A percentile compares a stretch with the other conserved stretches of the same genome.
Conservation (phyloP, 2,888 invertebrate genomes). For the Euproctis similis region DNA sequence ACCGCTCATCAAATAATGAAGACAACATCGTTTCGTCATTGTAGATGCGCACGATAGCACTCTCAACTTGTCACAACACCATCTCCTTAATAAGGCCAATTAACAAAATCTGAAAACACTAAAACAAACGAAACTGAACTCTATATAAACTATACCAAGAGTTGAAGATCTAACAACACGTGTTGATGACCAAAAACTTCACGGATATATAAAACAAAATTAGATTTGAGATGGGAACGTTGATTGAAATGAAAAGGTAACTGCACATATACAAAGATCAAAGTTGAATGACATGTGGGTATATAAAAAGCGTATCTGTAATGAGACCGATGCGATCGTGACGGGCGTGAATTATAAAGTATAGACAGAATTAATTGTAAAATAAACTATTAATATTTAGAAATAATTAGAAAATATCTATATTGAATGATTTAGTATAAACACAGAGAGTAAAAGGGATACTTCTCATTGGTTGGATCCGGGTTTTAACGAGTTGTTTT, state of each 20-base stretch:
- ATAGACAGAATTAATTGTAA: constrained; percentile 36
- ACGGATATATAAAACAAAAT: constrained; percentile 38
- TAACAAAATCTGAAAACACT: constrained; percentile 55
- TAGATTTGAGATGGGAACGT: constrained; percentile 43
- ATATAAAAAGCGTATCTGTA: constrained; percentile 45
- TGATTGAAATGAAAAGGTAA: constrained; percentile 65
- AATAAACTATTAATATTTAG: constrained; percentile 31
- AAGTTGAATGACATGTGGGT: constrained; percentile 64
- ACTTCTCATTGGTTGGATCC: too few relatives aligned
- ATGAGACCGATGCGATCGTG: constrained; percentile 49
- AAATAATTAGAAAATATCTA: too few relatives aligned
- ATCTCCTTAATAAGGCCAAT: constrained; percentile 75
- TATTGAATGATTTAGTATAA: too few relatives aligned
- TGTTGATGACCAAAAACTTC: constrained; percentile 30
- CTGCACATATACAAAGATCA: constrained; percentile 59
- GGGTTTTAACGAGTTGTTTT: too few relatives aligned
- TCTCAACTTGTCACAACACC: constrained; percentile 74
- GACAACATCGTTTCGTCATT: constrained; percentile 76
- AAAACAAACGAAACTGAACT: constrained; percentile 45
- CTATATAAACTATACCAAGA: constrained; percentile 37
- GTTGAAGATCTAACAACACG: constrained; percentile 28
- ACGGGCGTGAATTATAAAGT: constrained; percentile 49
- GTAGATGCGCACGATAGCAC: constrained; percentile 75
- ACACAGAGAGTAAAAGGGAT: too few relatives aligned
- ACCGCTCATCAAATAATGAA: constrained; percentile 75